These are phyloP conservation scores for Caenorhabditis panamensis DNA, from an alignment of 2,888 invertebrate genomes.

Conservation along the genomic window DNA sequence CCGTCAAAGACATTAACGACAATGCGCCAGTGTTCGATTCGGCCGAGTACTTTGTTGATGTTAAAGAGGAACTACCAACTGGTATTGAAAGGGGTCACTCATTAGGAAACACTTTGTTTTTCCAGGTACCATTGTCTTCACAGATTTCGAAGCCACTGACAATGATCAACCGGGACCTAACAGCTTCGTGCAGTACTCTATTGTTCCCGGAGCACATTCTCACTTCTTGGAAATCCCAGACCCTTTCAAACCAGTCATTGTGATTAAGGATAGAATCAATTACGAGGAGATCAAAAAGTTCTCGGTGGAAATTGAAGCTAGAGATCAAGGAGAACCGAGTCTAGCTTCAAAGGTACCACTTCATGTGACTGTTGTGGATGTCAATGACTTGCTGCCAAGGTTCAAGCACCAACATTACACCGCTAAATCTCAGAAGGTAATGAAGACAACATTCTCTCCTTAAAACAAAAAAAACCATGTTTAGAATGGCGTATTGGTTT, in stretches of 20 bases:
- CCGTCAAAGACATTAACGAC: conserved; percentile 80
- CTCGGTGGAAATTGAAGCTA: conserved; percentile 74
- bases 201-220: conserved; percentile 66
- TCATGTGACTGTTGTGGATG: conserved; percentile 73
- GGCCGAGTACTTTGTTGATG: conserved; percentile 72
- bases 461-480: conserved; percentile 10
- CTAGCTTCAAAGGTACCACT: conserved; percentile 68
- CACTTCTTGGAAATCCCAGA: conserved; percentile 75
- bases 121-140: conserved; percentile 77
- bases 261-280: conserved; percentile 74
- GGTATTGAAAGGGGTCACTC: conserved; percentile 56
- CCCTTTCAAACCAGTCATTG: conserved; percentile 74
- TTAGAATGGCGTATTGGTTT: conserved; percentile 70
- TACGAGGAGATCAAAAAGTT: conserved; percentile 76
- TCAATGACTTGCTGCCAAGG: conserved; percentile 76
- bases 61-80: conserved; percentile 78
- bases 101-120: conserved; percentile 6
- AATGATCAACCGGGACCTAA: conserved; percentile 79
- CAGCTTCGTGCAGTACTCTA: conserved; percentile 77
- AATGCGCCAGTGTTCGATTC: conserved; percentile 79
- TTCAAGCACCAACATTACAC: conserved; percentile 74
- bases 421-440: conserved; percentile 72
- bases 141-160: conserved; percentile 78
- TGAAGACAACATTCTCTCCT: too few relatives aligned
- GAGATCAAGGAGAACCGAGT: conserved; percentile 74